phyloP scores from a whole-genome alignment of 2,113 vertebrate species.

The Nesoenas mayeri region DNA sequence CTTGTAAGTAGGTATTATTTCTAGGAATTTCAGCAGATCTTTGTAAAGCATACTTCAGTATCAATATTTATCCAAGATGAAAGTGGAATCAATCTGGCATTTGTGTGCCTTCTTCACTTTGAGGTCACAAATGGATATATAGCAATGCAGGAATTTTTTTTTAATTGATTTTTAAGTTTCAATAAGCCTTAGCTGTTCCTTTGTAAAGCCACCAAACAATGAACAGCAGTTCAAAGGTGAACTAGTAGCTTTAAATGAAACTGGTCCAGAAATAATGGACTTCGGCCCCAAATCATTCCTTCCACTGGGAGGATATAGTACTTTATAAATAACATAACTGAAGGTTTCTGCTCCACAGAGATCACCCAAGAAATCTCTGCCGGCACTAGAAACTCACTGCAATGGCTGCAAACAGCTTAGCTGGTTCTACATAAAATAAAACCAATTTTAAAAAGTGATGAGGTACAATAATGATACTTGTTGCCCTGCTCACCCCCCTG shows the following conservation, averaged over 20 bases:
- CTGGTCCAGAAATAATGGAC: background rate
- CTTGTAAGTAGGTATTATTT: background rate
- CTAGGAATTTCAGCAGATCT: slow-evolving; percentile 1
- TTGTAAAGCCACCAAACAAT: background rate
- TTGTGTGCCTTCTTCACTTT: background rate
- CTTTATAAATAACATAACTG: background rate
- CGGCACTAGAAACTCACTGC: background rate
- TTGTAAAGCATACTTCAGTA: background rate
- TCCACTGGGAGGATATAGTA: background rate
- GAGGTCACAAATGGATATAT: background rate
- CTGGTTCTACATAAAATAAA: background rate
- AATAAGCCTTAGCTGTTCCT: background rate
- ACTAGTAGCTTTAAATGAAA: slow-evolving; percentile 13
- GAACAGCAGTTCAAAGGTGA: slow-evolving; percentile 21
- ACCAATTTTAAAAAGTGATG: background rate
- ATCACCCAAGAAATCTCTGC: background rate
- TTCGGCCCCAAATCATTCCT: background rate
- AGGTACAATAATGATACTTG: background rate
- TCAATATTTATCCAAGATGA: slow-evolving; percentile 29
- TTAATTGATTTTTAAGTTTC: slow-evolving; percentile 44
- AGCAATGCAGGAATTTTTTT: background rate
- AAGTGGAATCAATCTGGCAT: slow-evolving; percentile 1
- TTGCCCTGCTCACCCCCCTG: background rate
- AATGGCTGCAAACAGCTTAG: background rate
- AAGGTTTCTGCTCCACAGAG: background rate